Percentiles rank a stretch among this genome's conserved stretches.
Evolutionary conservation across 2,888 invertebrate genomes (phyloP).

Genomic region (Sthenelais limicola): DNA sequence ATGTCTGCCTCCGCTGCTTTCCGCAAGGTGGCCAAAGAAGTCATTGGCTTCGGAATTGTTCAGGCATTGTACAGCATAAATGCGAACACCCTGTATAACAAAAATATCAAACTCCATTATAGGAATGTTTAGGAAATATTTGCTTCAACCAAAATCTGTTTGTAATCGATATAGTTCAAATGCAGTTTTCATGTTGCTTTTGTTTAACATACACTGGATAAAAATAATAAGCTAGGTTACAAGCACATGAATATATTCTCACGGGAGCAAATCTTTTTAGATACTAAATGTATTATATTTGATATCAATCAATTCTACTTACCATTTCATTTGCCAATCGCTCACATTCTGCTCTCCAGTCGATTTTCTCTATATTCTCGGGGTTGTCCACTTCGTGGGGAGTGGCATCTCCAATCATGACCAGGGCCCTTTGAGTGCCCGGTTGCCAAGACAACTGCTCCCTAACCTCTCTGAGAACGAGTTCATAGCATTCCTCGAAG

Average conservation of each 20-base stretch:
- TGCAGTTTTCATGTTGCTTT: too few relatives aligned
- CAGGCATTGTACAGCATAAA: constrained; percentile 58
- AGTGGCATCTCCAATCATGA: constrained; percentile 66
- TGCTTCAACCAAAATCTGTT: too few relatives aligned
- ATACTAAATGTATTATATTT: background rate
- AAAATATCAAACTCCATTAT: background rate
- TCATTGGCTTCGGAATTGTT: constrained; percentile 9
- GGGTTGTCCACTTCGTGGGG: constrained; percentile 58
- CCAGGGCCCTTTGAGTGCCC: constrained; percentile 61
- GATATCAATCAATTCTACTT: background rate
- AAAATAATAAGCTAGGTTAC: too few relatives aligned
- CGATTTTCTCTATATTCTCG: constrained; percentile 53
- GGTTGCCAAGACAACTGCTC: constrained; percentile 64
- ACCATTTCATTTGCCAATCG: background rate
- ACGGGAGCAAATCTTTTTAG: too few relatives aligned
- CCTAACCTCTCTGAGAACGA: constrained; percentile 59
- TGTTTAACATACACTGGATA: too few relatives aligned
- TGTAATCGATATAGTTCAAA: too few relatives aligned
- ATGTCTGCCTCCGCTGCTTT: constrained; percentile 59
- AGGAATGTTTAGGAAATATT: background rate
- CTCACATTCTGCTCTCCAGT: constrained; percentile 59
- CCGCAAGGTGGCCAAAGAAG: constrained; percentile 59
- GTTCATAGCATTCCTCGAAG: constrained; percentile 67
- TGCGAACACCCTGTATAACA: constrained; percentile 57
- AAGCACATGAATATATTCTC: too few relatives aligned